phyloP scores from a whole-genome alignment of 1,140 invertebrate genomes.

The Belonocnema kinseyi region DNA sequence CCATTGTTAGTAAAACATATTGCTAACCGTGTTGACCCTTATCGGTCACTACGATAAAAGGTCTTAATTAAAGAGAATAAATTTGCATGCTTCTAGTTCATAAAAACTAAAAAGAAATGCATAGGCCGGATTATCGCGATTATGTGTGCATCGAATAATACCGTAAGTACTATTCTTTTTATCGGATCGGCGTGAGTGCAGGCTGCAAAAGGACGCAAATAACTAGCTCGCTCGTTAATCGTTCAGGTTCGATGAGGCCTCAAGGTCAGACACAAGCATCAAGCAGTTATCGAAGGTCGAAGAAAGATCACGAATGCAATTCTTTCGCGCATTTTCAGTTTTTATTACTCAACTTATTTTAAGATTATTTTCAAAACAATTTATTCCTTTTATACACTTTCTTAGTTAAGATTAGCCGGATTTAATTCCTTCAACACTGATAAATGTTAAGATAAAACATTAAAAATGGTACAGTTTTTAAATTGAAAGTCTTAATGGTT shows the following conservation, averaged over 20 bases:
- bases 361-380: slow-evolving; percentile 25
- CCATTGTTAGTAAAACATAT: neutral
- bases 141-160: slow-evolving; percentile 15
- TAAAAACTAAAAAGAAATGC: neutral
- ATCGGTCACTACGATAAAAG: too few species aligned
- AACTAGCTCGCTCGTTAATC: slow-evolving; percentile 36
- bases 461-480: too few species aligned
- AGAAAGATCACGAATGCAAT: slow-evolving; percentile 45
- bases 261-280: slow-evolving; percentile 33
- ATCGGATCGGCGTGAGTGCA: neutral
- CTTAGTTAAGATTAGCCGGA: neutral
- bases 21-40: too few species aligned
- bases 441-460: too few species aligned
- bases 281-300: slow-evolving; percentile 21
- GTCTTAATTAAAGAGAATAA: too few species aligned
- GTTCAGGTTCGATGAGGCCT: slow-evolving; percentile 40
- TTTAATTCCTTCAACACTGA: neutral
- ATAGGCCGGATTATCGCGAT: neutral
- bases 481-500: too few species aligned
- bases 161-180: slow-evolving; percentile 25
- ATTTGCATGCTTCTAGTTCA: neutral
- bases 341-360: neutral
- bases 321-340: slow-evolving; percentile 48
- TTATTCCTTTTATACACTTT: neutral
- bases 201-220: slow-evolving; percentile 16